Conservation (phyloP, 30 jellyfish, hydroid and myxozoan genomes). For the Aurelia coerulea region DNA sequence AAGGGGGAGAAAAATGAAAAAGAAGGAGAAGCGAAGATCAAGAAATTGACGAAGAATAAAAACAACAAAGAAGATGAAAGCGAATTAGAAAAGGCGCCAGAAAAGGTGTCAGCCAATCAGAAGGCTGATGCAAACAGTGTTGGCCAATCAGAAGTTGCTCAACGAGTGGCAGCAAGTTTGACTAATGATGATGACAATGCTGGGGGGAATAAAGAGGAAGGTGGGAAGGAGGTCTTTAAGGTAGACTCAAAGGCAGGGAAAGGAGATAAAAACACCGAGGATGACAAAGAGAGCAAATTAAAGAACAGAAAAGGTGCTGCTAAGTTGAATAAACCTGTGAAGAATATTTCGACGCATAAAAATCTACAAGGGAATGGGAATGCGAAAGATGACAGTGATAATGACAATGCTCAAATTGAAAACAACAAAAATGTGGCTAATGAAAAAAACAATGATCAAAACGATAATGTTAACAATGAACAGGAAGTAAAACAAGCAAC, state of each 20-base stretch:
- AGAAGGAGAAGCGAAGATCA: background rate
- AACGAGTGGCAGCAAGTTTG: constrained; percentile 3
- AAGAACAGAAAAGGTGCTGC: background rate
- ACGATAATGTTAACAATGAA: constrained; percentile 2
- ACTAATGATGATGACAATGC: background rate
- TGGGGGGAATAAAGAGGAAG: background rate
- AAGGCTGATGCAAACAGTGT: background rate
- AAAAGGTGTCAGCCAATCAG: constrained; percentile 3
- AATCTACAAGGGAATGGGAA: background rate
- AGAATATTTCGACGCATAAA: background rate
- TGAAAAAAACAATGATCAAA: background rate
- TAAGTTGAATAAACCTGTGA: background rate
- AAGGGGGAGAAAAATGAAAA: constrained; percentile 8
- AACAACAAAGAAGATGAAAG: background rate
- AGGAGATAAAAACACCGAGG: background rate
- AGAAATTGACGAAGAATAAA: constrained; percentile 7
- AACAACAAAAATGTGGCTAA: background rate
- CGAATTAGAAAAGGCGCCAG: background rate
- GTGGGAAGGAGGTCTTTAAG: background rate
- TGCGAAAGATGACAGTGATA: background rate
- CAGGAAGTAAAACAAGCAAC: constrained; percentile 18
- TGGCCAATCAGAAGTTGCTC: constrained; percentile 7
- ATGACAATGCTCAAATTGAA: background rate
- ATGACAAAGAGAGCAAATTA: background rate
- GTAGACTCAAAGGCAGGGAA: background rate